Evolutionary conservation across 2,888 invertebrate species (phyloP), one percentile per base, ranked within the genome.

Genomic region (Ectemnius continuus): DNA sequence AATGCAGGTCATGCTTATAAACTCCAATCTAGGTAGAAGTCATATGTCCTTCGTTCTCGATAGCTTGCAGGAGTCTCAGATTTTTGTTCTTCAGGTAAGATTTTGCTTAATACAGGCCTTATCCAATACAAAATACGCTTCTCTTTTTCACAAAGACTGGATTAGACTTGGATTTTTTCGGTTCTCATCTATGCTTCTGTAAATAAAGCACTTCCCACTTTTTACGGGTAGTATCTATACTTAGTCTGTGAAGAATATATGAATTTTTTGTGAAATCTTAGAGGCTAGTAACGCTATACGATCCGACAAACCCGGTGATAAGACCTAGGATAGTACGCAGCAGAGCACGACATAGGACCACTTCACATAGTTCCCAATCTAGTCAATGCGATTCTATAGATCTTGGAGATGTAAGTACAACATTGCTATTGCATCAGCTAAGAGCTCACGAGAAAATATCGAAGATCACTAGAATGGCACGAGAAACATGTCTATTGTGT

Each of bases 301-400:
- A 94, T 90, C 94, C 94, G 66, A 94, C 94, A 76, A 93, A 93
- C 83, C 92, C 93, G 58, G 88, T 91, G 73, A 89, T 92, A 57
- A 86, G 92, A 74, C 92, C 93, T 56, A 86, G 92, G 74, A 86
- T 93, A 65, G 88, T 91, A 78, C 89, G 90, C n/a, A 89, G 88
- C 69, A 86, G 86, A 75, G 84, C 86, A 78, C 86, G 89, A 6
- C 86, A 88, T 76, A 86, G 88, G 83, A 88, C 86, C 48, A 85
- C 86, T 66, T 91, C 92, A 0, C 91, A 91, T 16, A 91, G 92
- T 84, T 89, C 92, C 47, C 92, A 92, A 78, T 92, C 92, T 20
- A 92, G 92, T 74, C 89, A 90, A 77, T 87, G 92, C 57, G 92
- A 93, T 85, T 92, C 92, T 6, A 77, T 91, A 45, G 93, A 92